Base-by-base conservation (phyloP, 2,888 invertebrate species). In the Drosophila phalerata region DNA sequence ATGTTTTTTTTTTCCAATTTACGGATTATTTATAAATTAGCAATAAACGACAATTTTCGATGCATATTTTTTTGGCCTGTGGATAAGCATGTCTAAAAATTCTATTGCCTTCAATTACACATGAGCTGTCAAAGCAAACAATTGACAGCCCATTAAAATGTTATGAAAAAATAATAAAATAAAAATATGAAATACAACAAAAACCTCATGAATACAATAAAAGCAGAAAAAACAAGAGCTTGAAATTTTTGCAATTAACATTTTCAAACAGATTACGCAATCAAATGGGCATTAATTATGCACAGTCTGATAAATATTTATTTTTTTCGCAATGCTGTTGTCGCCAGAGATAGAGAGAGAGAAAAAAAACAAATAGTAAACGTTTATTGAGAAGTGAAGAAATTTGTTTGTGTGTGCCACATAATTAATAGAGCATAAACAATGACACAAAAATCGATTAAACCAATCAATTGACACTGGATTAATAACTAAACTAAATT, bases 401-500 rank as follows among this genome's bases (percentile, higher is more conserved):
- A 62, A 63, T 63, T 57, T 66, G 52, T 71, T 63, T 69, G 38
- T 69, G 30, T 61, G 70, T 57, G 69, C 56, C 84, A 83, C 84
- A 83, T 85, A 85, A 88, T 83, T 83, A 88, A 88, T 85, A 83
- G 88, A 79, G 71, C 88, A 80, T 79, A 79, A 70, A 76, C 67
- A 82, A 78, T 70, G 85, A 67, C 52, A 74, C 13, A 15, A 32
- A 40, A 56, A 45, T 48, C 45, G 45, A 45, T 69, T 61, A 32
- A 52, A 62, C 48, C 61, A 58, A 58, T 79, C 69, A 79, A 74
- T 76, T 79, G 42, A 58, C 34, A 30, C 42, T 68, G 75, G 74
- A 74, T 75, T 79, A 79, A 79, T 63, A 68, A 43, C 60, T 48
- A 63, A 79, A 32, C 47, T 22, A 17, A 37, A 63, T 60, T 42